Conservation (phyloP, 2,113 vertebrate genomes). For the Ardeotis arabs region DNA sequence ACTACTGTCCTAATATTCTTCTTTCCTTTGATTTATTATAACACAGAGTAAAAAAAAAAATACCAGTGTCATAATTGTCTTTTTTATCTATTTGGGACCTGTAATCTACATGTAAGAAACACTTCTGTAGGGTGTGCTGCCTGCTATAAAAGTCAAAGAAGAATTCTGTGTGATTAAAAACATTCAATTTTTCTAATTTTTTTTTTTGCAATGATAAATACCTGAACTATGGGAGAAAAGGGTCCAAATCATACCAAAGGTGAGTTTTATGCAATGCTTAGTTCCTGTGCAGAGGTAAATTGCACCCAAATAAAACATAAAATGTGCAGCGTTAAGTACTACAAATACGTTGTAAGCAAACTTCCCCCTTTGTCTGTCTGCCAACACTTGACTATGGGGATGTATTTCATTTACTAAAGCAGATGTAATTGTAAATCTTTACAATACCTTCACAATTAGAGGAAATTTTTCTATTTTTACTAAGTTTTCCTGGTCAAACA, state of each 20-base stretch:
- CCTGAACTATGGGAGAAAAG: not conserved
- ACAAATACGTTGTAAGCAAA: not conserved
- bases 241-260: not conserved
- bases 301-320: not conserved
- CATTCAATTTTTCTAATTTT: not conserved
- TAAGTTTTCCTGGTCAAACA: not conserved
- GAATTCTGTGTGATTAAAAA: not conserved
- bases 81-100: not conserved
- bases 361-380: not conserved
- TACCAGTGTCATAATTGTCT: not conserved
- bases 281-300: not conserved
- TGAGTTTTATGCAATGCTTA: not conserved
- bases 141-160: not conserved
- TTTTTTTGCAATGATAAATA: not conserved
- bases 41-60: rapidly evolving
- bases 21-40: not conserved
- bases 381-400: not conserved
- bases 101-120: not conserved
- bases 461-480: not conserved
- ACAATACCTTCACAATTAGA: not conserved
- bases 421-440: not conserved
- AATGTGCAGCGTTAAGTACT: not conserved
- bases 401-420: not conserved
- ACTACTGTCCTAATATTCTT: not conserved
- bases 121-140: not conserved